These are phyloP conservation scores for Gracilinanus agilis DNA, from an alignment of 2,113 vertebrate species.

Conservation along the genomic window DNA sequence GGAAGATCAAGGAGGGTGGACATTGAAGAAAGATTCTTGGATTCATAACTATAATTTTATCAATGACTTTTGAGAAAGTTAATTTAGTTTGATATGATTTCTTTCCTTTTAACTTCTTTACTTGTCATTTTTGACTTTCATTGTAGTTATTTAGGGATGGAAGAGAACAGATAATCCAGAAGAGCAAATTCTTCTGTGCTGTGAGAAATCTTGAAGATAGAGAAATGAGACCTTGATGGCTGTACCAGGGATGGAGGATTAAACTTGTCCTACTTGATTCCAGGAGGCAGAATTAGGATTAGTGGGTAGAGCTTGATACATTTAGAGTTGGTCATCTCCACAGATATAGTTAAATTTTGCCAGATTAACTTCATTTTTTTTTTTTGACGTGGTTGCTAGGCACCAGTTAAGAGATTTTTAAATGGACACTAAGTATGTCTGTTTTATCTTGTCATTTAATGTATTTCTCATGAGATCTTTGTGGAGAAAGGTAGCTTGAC, in stretches of 20 bases:
- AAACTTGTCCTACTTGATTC: background rate
- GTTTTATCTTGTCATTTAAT: background rate
- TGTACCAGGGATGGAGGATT: background rate
- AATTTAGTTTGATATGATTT: background rate
- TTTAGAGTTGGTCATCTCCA: background rate
- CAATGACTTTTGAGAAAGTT: too few relatives aligned
- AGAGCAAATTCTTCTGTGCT: background rate
- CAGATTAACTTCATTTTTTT: background rate
- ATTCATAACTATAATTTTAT: background rate
- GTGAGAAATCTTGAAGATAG: background rate
- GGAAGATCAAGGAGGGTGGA: background rate
- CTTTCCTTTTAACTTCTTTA: background rate
- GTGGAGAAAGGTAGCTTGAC: background rate
- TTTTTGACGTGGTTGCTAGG: background rate
- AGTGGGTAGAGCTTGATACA: background rate
- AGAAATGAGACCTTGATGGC: background rate
- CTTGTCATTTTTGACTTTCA: background rate
- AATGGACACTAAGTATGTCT: background rate
- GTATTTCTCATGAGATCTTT: background rate
- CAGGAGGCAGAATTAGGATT: background rate
- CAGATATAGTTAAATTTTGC: background rate
- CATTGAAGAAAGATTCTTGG: background rate
- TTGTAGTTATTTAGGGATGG: background rate
- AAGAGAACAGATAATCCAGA: background rate
- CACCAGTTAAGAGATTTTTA: background rate